These are phyloP conservation scores for Acanthacorydalis orientalis DNA, from an alignment of 2,888 invertebrate genomes.

Conservation along the genomic window DNA sequence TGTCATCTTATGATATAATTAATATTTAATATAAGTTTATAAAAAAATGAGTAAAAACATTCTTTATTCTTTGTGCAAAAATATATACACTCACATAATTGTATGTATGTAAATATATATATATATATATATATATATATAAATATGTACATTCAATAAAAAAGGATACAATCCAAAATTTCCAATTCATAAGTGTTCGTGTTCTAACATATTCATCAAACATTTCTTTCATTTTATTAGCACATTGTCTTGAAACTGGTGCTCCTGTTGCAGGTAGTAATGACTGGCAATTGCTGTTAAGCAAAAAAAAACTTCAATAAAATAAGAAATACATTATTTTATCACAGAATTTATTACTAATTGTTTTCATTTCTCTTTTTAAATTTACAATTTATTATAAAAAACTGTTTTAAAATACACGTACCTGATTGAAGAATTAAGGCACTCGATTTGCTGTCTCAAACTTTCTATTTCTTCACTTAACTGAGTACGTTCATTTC, in stretches of 20 bases:
- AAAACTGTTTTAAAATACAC: constrained; percentile 11
- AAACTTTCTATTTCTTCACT: constrained; percentile 82
- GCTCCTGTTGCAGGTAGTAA: constrained; percentile 91
- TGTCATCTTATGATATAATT: no score
- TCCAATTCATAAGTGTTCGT: constrained; percentile 85
- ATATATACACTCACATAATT: no score
- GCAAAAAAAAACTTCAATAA: constrained; percentile 5
- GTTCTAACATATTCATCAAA: constrained; percentile 80
- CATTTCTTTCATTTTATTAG: constrained; percentile 82
- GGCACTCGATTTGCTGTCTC: constrained; percentile 73
- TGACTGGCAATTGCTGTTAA: constrained; percentile 75
- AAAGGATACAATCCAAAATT: constrained; percentile 96
- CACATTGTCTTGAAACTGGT: constrained; percentile 77
- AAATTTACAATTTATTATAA: no score
- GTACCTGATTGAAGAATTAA: constrained; percentile 81
- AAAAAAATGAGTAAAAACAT: no score
- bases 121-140: no score
- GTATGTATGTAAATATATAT: no score
- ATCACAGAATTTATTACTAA: not conserved
- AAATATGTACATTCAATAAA: no score
- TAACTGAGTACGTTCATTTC: constrained; percentile 67
- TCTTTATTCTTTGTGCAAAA: no score
- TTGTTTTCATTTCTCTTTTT: not conserved
- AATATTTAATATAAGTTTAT: no score
- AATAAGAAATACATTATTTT: not conserved